phyloP scores from a whole-genome alignment of 2,888 invertebrate species.

The Labia minor region DNA sequence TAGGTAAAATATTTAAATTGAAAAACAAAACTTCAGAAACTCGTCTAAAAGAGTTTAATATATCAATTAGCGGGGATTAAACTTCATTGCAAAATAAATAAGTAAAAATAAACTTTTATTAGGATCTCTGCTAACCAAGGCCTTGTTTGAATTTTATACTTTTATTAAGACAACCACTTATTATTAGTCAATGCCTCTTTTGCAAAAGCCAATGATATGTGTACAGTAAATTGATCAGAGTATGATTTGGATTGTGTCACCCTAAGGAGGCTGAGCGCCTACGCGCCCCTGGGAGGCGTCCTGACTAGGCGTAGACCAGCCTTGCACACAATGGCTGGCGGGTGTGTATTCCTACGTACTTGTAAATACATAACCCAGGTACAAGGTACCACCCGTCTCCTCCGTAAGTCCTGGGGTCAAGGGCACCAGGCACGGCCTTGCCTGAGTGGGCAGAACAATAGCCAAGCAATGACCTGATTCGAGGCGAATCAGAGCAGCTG shows the following conservation, averaged over 20 bases:
- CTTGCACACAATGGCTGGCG: slow-evolving; percentile 1
- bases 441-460: background rate
- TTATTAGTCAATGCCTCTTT: too few species aligned
- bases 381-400: background rate
- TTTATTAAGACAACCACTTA: too few species aligned
- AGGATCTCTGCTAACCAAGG: too few species aligned
- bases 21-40: too few species aligned
- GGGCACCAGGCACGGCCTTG: slow-evolving; percentile 7
- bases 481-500: background rate
- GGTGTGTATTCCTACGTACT: slow-evolving; percentile 5
- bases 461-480: slow-evolving; percentile 13
- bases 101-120: too few species aligned
- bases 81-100: too few species aligned
- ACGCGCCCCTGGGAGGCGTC: slow-evolving; percentile 2
- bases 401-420: background rate
- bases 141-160: too few species aligned
- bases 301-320: background rate
- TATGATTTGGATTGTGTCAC: background rate
- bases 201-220: too few species aligned
- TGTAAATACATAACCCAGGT: slow-evolving; percentile 1
- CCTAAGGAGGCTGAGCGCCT: background rate
- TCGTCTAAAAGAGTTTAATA: too few species aligned
- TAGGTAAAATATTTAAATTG: too few species aligned
- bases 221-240: too few species aligned
- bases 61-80: too few species aligned